These are phyloP conservation scores for Onychomys arenicola DNA, from an alignment of 2,797 vertebrate species.

Conservation along the genomic window DNA sequence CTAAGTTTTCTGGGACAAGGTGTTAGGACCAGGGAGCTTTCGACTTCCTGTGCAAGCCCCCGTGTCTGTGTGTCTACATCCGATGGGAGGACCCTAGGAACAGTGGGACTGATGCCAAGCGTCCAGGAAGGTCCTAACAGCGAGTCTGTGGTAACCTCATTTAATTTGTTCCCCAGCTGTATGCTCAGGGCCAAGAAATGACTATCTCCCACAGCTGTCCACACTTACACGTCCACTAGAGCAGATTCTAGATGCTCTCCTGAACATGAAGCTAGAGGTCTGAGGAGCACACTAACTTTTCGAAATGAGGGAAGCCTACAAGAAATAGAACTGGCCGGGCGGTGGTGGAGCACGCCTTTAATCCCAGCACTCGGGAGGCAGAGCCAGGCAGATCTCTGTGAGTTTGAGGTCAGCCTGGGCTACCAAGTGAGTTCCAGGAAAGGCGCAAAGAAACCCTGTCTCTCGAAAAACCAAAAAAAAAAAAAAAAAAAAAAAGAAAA, in stretches of 20 bases:
- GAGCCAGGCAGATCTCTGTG: no score
- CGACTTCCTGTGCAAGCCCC: background rate
- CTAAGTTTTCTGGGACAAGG: background rate
- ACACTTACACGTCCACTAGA: background rate
- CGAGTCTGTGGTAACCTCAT: background rate
- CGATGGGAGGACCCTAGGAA: background rate
- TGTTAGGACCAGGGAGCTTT: background rate
- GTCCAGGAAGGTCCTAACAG: background rate
- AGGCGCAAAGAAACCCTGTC: no score
- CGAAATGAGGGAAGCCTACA: background rate
- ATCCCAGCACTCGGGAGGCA: no score
- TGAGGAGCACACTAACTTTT: background rate
- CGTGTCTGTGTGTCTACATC: background rate
- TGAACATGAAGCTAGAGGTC: background rate
- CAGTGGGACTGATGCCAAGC: background rate
- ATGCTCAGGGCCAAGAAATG: background rate
- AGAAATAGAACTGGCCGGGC: no score
- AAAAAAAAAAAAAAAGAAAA: no score
- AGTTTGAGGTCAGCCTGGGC: no score
- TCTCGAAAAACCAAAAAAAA: no score
- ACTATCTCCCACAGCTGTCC: background rate
- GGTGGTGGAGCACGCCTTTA: no score
- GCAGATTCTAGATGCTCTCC: background rate
- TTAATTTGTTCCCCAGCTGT: background rate
- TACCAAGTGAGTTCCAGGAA: no score